A percentile compares a stretch with the other conserved stretches of the same genome.
phyloP scores from a whole-genome alignment of 2,113 vertebrate species.

The Aspiorhynchus laticeps region DNA sequence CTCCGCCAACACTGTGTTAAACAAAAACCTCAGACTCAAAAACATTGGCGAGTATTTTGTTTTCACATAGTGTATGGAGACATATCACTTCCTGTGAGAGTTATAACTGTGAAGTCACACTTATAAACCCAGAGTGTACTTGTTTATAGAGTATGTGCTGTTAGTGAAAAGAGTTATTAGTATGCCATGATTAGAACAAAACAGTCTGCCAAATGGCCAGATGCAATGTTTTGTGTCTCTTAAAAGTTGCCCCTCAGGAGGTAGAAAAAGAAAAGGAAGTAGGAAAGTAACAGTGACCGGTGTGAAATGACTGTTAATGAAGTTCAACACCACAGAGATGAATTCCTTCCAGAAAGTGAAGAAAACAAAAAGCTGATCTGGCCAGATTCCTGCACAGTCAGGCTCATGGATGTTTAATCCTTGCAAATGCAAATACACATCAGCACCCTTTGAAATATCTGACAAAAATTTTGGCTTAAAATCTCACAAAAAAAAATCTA shows the following conservation, averaged over 20 bases:
- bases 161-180: constrained; percentile 34
- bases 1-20: neutral
- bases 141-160: neutral
- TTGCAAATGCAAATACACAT: neutral
- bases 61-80: constrained; percentile 12
- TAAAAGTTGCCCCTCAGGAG: constrained; percentile 75
- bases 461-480: neutral
- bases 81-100: neutral
- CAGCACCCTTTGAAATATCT: neutral
- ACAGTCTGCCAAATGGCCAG: constrained; percentile 35
- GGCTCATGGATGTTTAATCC: neutral
- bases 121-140: neutral
- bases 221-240: constrained; percentile 63
- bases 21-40: neutral
- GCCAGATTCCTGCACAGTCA: neutral
- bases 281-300: constrained; percentile 74
- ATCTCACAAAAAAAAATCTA: no score
- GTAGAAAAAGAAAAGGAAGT: constrained; percentile 61
- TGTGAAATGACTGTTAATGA: constrained; percentile 86
- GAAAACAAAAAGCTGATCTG: neutral
- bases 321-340: constrained; percentile 79
- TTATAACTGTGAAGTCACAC: constrained; percentile 9
- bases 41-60: neutral
- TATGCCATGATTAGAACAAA: constrained; percentile 46
- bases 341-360: constrained; percentile 77